Evolutionary conservation across 2,113 vertebrate species (phyloP).

Genomic region (Illadopsis cleaveri): DNA sequence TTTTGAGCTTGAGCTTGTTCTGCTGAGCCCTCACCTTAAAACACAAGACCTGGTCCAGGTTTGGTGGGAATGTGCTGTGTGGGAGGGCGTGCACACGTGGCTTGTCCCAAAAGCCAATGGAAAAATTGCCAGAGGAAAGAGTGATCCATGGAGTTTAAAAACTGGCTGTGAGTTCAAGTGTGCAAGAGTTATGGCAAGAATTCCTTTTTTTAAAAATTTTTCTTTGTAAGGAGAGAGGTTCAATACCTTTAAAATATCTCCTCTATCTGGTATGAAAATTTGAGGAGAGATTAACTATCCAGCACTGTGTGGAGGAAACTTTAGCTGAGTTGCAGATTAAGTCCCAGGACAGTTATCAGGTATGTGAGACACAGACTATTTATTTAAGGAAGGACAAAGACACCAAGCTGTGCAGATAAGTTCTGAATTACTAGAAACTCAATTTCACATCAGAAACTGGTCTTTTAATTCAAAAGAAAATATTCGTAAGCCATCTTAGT

Average conservation of each 20-base stretch:
- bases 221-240: background rate
- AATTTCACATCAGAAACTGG: background rate
- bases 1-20: too few species aligned
- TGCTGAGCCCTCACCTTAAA: background rate
- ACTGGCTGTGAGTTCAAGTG: background rate
- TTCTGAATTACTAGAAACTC: slow-evolving; percentile 32
- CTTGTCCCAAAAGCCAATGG: background rate
- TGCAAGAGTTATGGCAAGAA: rapidly evolving
- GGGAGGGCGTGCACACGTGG: rapidly evolving
- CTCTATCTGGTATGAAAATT: background rate
- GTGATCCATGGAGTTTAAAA: background rate
- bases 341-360: background rate
- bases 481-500: slow-evolving; percentile 15
- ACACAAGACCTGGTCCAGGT: rapidly evolving
- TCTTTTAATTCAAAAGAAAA: slow-evolving; percentile 41
- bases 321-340: background rate
- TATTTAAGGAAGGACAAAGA: slow-evolving; percentile 35
- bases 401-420: slow-evolving; percentile 44
- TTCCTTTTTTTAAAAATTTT: background rate
- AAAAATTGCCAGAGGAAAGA: background rate
- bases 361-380: background rate
- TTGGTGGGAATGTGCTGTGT: background rate
- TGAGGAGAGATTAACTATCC: background rate
- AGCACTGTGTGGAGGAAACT: background rate
- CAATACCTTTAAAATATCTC: background rate